Evolutionary conservation across 1,140 invertebrate genomes (phyloP).

Genomic region (Daktulosphaira vitifoliae): DNA sequence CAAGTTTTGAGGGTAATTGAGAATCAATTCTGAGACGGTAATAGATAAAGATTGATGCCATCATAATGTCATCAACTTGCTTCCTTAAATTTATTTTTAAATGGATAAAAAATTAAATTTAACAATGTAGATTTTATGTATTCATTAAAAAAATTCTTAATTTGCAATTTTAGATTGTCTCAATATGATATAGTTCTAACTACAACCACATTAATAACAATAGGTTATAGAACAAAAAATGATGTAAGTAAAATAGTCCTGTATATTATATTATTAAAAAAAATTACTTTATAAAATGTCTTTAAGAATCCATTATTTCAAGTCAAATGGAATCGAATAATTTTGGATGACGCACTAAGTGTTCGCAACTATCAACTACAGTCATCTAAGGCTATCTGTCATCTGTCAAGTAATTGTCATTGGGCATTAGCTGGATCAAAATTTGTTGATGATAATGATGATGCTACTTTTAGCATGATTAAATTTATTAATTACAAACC

Average conservation of each 20-base stretch:
- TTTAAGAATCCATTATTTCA: neutral
- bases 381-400: neutral
- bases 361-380: neutral
- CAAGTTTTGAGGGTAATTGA: too few relatives aligned
- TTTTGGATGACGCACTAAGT: neutral
- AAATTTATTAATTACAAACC: neutral
- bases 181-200: constrained; percentile 3
- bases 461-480: neutral
- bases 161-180: neutral
- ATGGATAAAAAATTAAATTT: too few relatives aligned
- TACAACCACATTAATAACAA: neutral
- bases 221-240: neutral
- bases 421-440: neutral
- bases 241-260: neutral
- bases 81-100: too few relatives aligned
- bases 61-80: too few relatives aligned
- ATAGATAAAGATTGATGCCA: too few relatives aligned
- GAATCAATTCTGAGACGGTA: too few relatives aligned
- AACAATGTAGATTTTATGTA: too few relatives aligned
- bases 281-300: too few relatives aligned
- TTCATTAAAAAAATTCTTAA: too few relatives aligned
- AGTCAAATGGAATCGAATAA: neutral
- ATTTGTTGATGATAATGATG: neutral
- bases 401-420: neutral
- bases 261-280: too few relatives aligned